Evolutionary conservation across 2,797 vertebrate species (phyloP), one percentile per base, ranked within the genome.

Genomic region (Hydrolagus colliei): DNA sequence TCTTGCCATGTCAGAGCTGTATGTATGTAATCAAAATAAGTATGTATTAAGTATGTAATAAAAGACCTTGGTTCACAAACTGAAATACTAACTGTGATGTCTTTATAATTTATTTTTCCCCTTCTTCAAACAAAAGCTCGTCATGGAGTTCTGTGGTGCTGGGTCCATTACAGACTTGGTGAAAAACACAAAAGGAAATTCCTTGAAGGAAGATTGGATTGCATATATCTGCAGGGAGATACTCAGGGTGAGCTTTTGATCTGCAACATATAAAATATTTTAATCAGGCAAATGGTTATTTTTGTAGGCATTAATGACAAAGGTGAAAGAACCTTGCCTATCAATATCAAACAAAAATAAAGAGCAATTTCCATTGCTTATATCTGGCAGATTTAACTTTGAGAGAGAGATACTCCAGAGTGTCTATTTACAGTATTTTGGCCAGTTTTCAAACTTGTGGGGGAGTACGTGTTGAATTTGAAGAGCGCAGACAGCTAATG

Each of bases 61-160:
- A 52, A 52, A 52, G 41, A 52, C 41, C 3, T 52, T 52, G 41
- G 41, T 52, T 52, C 41, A 52, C 2, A 9, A 12, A 79, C 22
- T 27, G 62, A 65, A 80, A 65, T 78, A 80, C 1, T 84, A 68
- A 35, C 73, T 35, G 14, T 41, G 41, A 20, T 71, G 41, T 84
- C 12, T 71, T 16, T 41, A 35, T 41, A 82, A 63, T 13, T 14
- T 79, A 22, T 79, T 63, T 59, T 76, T 22, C 88, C 20, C 41
- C 88, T 86, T 91, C 18, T 22, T 89, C 90, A 82, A 87, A 88
- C 86, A 92, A 2, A 90, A 99, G 97, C 95, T 99, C 89, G 98
- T 99, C 87, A 99, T 99, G 98, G 98, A 99, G 94, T 99, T 99
- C 90, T 99, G 98, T 89, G 98, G 98, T 32, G 98, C 97, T 0